Conservation (phyloP, 2,888 invertebrate species). For the Ellobium chinense region DNA sequence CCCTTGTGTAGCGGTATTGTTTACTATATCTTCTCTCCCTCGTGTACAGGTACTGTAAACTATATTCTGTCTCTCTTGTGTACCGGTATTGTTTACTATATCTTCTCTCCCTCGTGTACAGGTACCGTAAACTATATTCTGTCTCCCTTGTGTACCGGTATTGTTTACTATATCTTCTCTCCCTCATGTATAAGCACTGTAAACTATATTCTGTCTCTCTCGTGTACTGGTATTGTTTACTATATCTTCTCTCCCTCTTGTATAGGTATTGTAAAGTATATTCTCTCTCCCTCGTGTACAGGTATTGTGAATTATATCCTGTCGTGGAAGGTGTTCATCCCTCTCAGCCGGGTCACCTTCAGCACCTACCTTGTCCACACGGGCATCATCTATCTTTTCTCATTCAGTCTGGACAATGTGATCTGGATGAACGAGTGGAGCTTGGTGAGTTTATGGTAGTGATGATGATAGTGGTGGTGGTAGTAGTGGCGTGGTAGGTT, state of each 20-base stretch:
- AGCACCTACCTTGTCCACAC: constrained; percentile 62
- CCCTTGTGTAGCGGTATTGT: too few species aligned
- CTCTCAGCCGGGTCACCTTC: constrained; percentile 62
- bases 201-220: too few species aligned
- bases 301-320: constrained; percentile 58
- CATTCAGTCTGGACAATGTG: constrained; percentile 21
- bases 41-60: too few species aligned
- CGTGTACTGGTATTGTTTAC: too few species aligned
- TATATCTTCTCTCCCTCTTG: too few species aligned
- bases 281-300: constrained; percentile 31
- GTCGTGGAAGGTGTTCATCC: constrained; percentile 59
- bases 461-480: background rate
- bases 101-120: constrained; percentile 31
- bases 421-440: background rate
- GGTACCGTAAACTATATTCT: constrained; percentile 60
- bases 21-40: too few species aligned
- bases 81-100: background rate
- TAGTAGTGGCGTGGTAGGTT: background rate
- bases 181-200: too few species aligned
- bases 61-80: too few species aligned
- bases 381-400: constrained; percentile 52
- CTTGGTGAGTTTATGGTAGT: constrained; percentile 27
- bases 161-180: too few species aligned
- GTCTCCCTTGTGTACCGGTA: too few species aligned
- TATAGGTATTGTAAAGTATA: background rate